Evolutionary conservation across 2,888 invertebrate species (phyloP), one percentile per base, ranked within the genome.

Genomic region (Melipona bicolor): DNA sequence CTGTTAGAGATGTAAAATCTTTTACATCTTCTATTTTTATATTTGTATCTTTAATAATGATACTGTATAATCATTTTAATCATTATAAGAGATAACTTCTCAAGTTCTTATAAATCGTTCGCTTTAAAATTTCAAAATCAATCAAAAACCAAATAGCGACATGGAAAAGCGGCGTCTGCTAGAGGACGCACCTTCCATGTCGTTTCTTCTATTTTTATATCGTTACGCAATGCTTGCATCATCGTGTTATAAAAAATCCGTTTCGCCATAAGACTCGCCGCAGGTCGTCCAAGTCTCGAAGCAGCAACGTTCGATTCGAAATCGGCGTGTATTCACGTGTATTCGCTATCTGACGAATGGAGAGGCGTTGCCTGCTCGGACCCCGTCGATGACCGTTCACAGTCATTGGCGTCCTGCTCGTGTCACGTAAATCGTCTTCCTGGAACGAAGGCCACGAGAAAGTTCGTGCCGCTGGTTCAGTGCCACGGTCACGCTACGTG

Each of bases 401-500:
- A 89, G 82, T 89, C 86, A 89, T 89, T 89, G 89, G 84, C 89
- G 89, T 90, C 85, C 81, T 72, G 73, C 73, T 87, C 81, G 71
- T 84, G 85, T 89, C 90, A 88, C 89, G 88, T 88, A 89, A 89
- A 90, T 89, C 88, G 86, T 90, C 87, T 88, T 87, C 90, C 83
- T 88, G 85, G 87, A 90, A 90, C 91, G 90, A 92, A 90, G 90
- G 90, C 90, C 89, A 91, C 92, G 91, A 91, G 92, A 93, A 92
- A 93, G 92, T 93, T 91, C 90, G 90, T 91, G 88, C 90, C 85
- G 92, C 89, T 91, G 92, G 91, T 93, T 93, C 93, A 93, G 91
- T 93, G 93, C 92, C 93, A 93, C 93, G 93, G 93, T 93, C 93
- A 93, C 91, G 92, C 89, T 91, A 90, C 92, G 91, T 91, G 92